Percentiles rank a stretch among this genome's conserved stretches.
phyloP scores from a whole-genome alignment of 2,113 vertebrate species.

The Trogon melanurus region DNA sequence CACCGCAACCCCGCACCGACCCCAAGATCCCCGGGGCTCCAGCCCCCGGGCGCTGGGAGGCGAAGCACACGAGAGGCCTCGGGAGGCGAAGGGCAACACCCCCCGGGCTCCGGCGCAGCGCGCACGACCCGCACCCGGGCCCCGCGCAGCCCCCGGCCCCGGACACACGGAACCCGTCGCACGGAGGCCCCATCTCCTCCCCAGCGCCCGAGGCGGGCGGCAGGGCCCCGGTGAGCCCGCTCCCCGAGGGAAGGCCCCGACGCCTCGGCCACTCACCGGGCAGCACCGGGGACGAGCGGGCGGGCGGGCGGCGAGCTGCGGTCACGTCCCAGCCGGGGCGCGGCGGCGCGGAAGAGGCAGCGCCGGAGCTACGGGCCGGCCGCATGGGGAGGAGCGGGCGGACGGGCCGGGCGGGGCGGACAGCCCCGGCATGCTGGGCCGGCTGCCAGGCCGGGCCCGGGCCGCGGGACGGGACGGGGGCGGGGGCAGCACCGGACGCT shows the following conservation, averaged over 20 bases:
- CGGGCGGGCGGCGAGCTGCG: background rate
- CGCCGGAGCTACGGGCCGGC: background rate
- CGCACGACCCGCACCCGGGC: rapidly evolving
- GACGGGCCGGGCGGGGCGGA: background rate
- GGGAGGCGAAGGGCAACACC: no score
- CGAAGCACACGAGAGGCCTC: background rate
- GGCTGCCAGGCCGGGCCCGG: background rate
- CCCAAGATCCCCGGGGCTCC: background rate
- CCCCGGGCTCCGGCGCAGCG: rapidly evolving
- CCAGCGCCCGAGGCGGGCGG: background rate
- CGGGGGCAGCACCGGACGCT: background rate
- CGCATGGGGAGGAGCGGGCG: background rate
- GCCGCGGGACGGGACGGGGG: background rate
- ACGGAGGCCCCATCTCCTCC: background rate
- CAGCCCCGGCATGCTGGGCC: constrained; percentile 19
- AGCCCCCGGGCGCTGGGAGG: rapidly evolving
- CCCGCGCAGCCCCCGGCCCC: background rate
- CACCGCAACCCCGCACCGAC: background rate
- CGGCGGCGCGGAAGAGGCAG: background rate
- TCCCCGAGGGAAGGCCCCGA: background rate
- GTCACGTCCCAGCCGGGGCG: constrained; percentile 8
- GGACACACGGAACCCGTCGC: background rate
- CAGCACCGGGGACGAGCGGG: background rate
- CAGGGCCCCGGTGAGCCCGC: no score
- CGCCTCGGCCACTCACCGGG: constrained; percentile 6